Evolutionary conservation across 2,888 invertebrate species (phyloP), one percentile per base, ranked within the genome.

Genomic region (Hedychridium roseum): DNA sequence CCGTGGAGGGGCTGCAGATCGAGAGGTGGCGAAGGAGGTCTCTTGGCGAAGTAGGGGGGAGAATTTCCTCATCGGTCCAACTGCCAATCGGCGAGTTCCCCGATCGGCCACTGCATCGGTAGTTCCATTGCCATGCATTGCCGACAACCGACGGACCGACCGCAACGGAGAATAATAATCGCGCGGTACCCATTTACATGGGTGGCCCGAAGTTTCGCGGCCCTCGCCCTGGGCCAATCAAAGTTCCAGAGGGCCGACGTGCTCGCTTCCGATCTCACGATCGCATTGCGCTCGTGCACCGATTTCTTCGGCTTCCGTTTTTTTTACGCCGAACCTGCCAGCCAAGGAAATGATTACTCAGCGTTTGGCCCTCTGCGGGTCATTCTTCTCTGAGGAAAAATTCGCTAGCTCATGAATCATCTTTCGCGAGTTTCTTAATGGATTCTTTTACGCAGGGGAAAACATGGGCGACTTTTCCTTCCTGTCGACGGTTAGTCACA

Each of bases 21-120:
- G 36, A 15, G 46, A 52, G 49, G 50, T 39, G 34, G 9, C 20
- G 23, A 28, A 40, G 39, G 39, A 18, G 40, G 31, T 30, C 51
- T 46, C 32, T 12, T 43, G 16, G 23, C 30, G 28, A 38, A 41
- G 38, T 18, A 51, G 57, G 65, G 65, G 68, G 60, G 64, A 61
- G 57, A 56, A 61, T 68, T 68, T 66, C 64, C 66, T 60, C 68
- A 43, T 56, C 50, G 46, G 36, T 17, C 18, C 36, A 50, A 48
- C 58, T 60, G 60, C 63, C 62, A 60, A 62, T 60, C 53, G n/a
- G 47, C 48, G 60, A 54, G 7, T 5, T 21, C 28, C 27, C 30
- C 28, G 36, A 32, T 53, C 46, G 43, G 38, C 41, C 27, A 45
- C 36, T 39, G 26, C 51, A 15, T 42, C 38, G n/a, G 46, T 5